phyloP scores from a whole-genome alignment of 2,113 vertebrate genomes.

The Erythrocercus mccallii region DNA sequence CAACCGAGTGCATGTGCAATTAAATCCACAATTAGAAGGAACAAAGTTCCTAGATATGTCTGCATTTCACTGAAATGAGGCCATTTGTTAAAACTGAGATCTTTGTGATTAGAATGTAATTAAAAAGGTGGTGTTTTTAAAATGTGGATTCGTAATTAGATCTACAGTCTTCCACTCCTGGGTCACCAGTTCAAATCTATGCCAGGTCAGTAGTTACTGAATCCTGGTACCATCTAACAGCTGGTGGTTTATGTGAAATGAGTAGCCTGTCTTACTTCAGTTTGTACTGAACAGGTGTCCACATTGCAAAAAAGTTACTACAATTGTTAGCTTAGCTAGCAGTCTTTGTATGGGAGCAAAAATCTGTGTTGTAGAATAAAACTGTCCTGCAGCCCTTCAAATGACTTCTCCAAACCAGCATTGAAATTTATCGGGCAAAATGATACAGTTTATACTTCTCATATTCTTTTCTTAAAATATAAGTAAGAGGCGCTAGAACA shows the following conservation, averaged over 20 bases:
- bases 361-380: not conserved
- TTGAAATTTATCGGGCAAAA: not conserved
- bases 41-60: not conserved
- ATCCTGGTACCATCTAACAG: slow-evolving; percentile 55
- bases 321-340: slow-evolving; percentile 28
- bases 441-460: not conserved
- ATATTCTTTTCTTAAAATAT: not conserved
- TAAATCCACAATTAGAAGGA: not conserved
- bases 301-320: slow-evolving; percentile 2
- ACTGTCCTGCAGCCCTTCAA: not conserved
- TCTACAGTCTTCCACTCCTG: slow-evolving; percentile 41
- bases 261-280: slow-evolving; percentile 53
- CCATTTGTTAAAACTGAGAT: not conserved
- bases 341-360: not conserved
- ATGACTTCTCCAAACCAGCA: not conserved
- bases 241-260: slow-evolving; percentile 64
- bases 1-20: not conserved
- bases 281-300: slow-evolving; percentile 57
- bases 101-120: not conserved
- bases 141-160: slow-evolving; percentile 30
- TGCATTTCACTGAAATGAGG: not conserved
- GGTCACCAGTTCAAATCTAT: slow-evolving; percentile 58
- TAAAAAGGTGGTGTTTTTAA: slow-evolving; percentile 17
- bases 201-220: slow-evolving; percentile 58
- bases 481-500: not conserved